Percentiles rank a stretch among this genome's conserved stretches.
Evolutionary conservation across 2,888 invertebrate genomes (phyloP).

Genomic region (Coleophora flavipennella): DNA sequence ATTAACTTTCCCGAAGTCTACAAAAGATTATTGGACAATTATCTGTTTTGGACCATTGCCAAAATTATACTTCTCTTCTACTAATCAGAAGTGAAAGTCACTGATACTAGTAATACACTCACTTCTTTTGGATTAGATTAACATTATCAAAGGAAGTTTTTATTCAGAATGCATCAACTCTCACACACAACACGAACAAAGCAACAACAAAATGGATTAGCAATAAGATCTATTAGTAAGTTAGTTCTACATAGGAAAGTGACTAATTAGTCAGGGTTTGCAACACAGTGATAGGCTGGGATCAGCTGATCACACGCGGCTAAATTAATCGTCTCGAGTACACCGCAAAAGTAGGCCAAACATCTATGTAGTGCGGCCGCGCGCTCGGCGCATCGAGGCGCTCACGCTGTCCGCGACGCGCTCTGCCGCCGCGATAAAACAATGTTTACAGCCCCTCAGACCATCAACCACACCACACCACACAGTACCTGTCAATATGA

Average conservation of each 20-base stretch:
- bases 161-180: not conserved
- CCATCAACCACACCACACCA: constrained; percentile 3
- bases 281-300: constrained; percentile 35
- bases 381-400: constrained; percentile 38
- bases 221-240: not conserved
- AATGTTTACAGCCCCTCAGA: constrained; percentile 51
- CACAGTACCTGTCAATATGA: constrained; percentile 47
- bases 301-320: constrained; percentile 67
- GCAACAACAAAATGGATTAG: too few species aligned
- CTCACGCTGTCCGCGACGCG: constrained; percentile 18
- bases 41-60: constrained; percentile 50
- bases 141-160: not conserved
- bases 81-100: constrained; percentile 14
- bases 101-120: constrained; percentile 9
- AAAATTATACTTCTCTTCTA: constrained; percentile 27
- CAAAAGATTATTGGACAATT: constrained; percentile 25
- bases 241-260: constrained; percentile 6
- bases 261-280: constrained; percentile 31
- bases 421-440: constrained; percentile 6
- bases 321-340: constrained; percentile 64
- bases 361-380: constrained; percentile 44
- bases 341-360: constrained; percentile 66
- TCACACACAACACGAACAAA: constrained; percentile 1
- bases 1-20: too few species aligned
- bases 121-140: constrained; percentile 10